Base-by-base conservation (phyloP, 2,888 invertebrate genomes). In the Ommatoiulus sabulosus region DNA sequence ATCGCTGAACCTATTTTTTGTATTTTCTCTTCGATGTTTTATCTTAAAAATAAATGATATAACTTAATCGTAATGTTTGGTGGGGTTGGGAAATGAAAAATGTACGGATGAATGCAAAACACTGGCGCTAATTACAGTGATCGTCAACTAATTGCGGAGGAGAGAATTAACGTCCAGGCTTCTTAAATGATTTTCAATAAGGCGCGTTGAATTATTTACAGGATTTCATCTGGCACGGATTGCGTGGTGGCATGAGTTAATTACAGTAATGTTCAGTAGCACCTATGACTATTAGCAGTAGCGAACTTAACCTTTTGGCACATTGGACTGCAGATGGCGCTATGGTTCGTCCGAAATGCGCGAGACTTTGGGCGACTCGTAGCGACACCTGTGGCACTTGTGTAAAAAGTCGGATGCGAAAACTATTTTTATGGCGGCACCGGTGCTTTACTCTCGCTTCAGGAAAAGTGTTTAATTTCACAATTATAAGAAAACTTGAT, bases 241-340 rank as follows among this genome's bases (percentile, higher is more conserved):
- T 63, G 63, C 5, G 12, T 46, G 46, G 52, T 72, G 8, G 72
- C 8, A 8, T 72, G 72, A 72, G 72, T 72, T 72, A 72, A 72
- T 72, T 72, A 72, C 72, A 72, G 72, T 72, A 72, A 72, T 72
- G 72, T 24, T 72, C 72, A n/a, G 24, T 2, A 72, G 72, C 72
- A 24, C 10, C 24, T 24, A 72, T 72, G 72, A 72, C 72, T 72
- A 72, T 72, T 72, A 24, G 24, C 72, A 72, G 72, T 72, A 72
- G 72, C 72, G 72, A 72, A 72, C 72, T 20, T 63, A 57, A 17
- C 15, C 17, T 57, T 63, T n/a, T 20, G 46, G 52, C 7, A 24
- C 72, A 24, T 72, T 72, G 2, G 24, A 24, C 24, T 8, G 3
- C 72, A 72, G 72, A 10, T 72, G 72, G 12, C 72, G 24, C 24